phyloP scores from a whole-genome alignment of 2,797 vertebrate species.

The Ceryle rudis region DNA sequence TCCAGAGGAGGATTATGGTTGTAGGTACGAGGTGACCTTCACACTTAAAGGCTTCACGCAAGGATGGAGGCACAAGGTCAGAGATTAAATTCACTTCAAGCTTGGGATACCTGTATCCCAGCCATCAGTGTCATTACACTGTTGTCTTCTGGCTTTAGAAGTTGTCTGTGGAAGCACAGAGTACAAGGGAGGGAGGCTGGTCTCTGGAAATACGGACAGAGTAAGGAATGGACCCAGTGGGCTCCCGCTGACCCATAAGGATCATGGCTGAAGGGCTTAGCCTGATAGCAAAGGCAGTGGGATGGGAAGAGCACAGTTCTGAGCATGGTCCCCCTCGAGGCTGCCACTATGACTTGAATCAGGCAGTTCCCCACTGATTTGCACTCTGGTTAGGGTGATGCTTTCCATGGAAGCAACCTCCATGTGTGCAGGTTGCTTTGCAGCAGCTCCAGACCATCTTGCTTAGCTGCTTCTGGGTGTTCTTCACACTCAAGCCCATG shows the following conservation, averaged over 20 bases:
- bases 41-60: neutral
- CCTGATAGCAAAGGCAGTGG: neutral
- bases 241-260: neutral
- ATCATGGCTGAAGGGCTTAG: neutral
- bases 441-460: neutral
- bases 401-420: neutral
- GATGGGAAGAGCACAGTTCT: neutral
- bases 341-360: neutral
- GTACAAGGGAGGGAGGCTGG: neutral
- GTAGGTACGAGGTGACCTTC: neutral
- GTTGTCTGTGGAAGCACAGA: neutral
- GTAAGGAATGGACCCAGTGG: neutral
- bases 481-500: neutral
- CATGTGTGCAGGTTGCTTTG: neutral
- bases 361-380: neutral
- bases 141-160: neutral
- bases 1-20: neutral
- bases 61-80: neutral
- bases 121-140: rapidly evolving
- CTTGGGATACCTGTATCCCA: neutral
- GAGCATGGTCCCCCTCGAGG: neutral
- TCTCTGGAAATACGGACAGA: neutral
- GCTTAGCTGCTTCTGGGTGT: neutral
- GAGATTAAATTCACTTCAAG: neutral
- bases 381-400: neutral